These are phyloP conservation scores for Philaethria dido DNA, from an alignment of 2,888 invertebrate species.

Conservation along the genomic window DNA sequence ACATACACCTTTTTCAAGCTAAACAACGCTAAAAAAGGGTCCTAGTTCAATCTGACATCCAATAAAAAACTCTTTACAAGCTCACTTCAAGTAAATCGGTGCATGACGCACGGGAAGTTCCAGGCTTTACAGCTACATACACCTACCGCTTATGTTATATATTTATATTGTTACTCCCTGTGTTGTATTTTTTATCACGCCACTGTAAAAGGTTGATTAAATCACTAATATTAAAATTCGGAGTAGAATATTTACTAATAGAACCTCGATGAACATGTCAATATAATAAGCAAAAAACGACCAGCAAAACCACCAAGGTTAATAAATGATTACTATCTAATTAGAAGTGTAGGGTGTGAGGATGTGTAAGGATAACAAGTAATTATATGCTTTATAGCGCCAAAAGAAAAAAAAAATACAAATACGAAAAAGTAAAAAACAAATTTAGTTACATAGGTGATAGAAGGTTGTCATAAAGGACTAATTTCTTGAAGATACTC, in stretches of 20 bases:
- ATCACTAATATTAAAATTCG: not conserved
- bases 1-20: not conserved
- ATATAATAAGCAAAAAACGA: not conserved
- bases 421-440: no score
- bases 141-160: not conserved
- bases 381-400: no score
- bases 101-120: conserved; percentile 26
- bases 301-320: no score
- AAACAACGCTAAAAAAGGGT: not conserved
- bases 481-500: no score
- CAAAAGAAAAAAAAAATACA: no score
- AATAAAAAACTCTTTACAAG: conserved; percentile 15
- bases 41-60: conserved; percentile 11
- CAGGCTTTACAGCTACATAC: conserved; percentile 10
- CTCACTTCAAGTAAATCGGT: conserved; percentile 19
- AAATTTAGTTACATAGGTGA: no score
- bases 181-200: conserved; percentile 14
- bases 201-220: not conserved
- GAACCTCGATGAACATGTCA: not conserved
- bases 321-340: no score
- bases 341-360: no score
- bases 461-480: no score
- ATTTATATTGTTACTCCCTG: not conserved
- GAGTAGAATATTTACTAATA: not conserved
- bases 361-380: no score